Conservation (phyloP, 2,113 vertebrate genomes). For the Crotalus viridis region DNA sequence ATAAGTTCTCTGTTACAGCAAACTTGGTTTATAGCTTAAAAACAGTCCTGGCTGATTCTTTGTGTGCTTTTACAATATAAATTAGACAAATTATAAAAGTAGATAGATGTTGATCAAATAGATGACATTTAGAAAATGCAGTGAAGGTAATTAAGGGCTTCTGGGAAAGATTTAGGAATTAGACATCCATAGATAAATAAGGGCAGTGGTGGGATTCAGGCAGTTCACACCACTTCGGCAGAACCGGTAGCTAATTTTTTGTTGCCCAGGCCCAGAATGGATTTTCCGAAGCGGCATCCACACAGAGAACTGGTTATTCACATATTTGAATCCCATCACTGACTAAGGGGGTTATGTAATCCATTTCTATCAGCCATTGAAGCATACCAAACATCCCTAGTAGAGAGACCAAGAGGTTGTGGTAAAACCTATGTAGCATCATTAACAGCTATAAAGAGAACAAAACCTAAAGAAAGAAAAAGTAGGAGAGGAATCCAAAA, state of each 20-base stretch:
- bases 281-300: too few relatives aligned
- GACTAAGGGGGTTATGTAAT: not conserved
- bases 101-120: conserved; percentile 28
- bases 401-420: not conserved
- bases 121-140: not conserved
- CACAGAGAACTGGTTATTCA: too few relatives aligned
- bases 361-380: not conserved
- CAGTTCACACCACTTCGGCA: too few relatives aligned
- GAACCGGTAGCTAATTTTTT: too few relatives aligned
- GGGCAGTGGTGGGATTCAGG: not conserved
- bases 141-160: conserved; percentile 13
- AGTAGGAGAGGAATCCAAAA: not conserved
- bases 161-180: conserved; percentile 12
- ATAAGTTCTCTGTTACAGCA: not conserved
- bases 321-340: too few relatives aligned
- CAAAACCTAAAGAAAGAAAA: not conserved
- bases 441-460: not conserved
- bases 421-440: not conserved
- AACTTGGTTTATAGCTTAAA: conserved; percentile 10
- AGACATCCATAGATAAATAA: conserved; percentile 18
- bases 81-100: conserved; percentile 13
- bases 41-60: not conserved
- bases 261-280: too few relatives aligned
- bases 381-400: not conserved
- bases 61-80: not conserved